These are phyloP conservation scores for Drosophila ficusphila DNA, from an alignment of 1,140 invertebrate genomes.

Conservation along the genomic window DNA sequence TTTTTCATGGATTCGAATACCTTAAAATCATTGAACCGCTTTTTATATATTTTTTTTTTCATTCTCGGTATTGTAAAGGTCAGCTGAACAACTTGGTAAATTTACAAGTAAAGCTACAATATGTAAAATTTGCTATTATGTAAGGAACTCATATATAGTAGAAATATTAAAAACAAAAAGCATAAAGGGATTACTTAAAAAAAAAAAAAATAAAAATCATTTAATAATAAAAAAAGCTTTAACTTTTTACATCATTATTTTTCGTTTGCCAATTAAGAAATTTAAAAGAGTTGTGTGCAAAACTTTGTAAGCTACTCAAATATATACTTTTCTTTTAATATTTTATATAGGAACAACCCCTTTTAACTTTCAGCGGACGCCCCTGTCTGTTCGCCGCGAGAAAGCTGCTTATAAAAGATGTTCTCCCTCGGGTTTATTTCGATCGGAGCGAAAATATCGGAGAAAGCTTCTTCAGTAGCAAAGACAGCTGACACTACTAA, in stretches of 20 bases:
- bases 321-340: neutral
- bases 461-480: slow-evolving; percentile 6
- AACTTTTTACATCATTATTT: no score
- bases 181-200: no score
- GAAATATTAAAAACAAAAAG: neutral
- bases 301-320: no score
- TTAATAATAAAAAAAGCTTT: neutral
- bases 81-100: neutral
- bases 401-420: slow-evolving; percentile 40
- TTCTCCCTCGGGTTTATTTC: slow-evolving; percentile 2
- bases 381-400: neutral
- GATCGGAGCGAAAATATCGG: slow-evolving; percentile 6
- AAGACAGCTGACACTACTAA: slow-evolving; percentile 10
- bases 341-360: neutral
- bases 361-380: neutral
- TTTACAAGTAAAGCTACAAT: slow-evolving; percentile 2
- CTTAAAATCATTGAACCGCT: slow-evolving; percentile 45
- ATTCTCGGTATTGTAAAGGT: no score
- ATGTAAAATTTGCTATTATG: neutral
- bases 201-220: neutral
- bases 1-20: slow-evolving; percentile 13
- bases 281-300: no score
- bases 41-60: slow-evolving; percentile 30
- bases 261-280: no score
- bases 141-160: neutral